Evolutionary conservation across 2,888 invertebrate species (phyloP), one percentile per base, ranked within the genome.

Genomic region (Drosophila pseudotalamancana): DNA sequence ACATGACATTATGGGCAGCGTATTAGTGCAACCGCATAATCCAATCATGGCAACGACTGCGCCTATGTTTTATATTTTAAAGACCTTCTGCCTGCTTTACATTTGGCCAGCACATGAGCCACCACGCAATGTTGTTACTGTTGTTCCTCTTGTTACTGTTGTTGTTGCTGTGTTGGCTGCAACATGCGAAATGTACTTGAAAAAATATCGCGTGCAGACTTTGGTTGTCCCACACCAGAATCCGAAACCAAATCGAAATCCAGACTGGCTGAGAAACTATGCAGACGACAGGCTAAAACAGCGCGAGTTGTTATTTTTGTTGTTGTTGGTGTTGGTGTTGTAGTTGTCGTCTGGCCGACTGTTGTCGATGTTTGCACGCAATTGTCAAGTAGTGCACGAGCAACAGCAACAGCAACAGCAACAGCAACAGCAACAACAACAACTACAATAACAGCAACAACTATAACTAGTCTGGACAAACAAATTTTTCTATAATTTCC

Each of bases 401-500:
- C 45, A 54, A 31, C 35, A 56, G 29, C 49, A 57, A 49, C 60
- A 42, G 32, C 23, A 46, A 31, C 48, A 19, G 45, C 25, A 31
- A 35, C 23, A 39, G 45, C 64, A 51, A 56, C n/a, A n/a, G n/a
- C n/a, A n/a, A n/a, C n/a, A n/a, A n/a, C n/a, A n/a, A n/a, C n/a
- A n/a, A n/a, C n/a, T n/a, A n/a, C n/a, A 50, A 37, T 29, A 42
- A 42, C 45, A 61, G 54, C 53, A 34, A 50, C 65, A 56, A 69
- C 62, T 69, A 32, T 62, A 75, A 75, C 68, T 48, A 78, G 80
- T 86, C 86, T 80, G 80, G 83, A 51, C 80, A 83, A 86, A 80
- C 83, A 86, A 85, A 80, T 83, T 80, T 83, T 80, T 86, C 63
- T 82, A 79, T 85, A 79, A 86, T 79, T 76, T 85, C 57, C 83